Conservation (phyloP, 2,797 vertebrate genomes). For the Valencia hispanica region DNA sequence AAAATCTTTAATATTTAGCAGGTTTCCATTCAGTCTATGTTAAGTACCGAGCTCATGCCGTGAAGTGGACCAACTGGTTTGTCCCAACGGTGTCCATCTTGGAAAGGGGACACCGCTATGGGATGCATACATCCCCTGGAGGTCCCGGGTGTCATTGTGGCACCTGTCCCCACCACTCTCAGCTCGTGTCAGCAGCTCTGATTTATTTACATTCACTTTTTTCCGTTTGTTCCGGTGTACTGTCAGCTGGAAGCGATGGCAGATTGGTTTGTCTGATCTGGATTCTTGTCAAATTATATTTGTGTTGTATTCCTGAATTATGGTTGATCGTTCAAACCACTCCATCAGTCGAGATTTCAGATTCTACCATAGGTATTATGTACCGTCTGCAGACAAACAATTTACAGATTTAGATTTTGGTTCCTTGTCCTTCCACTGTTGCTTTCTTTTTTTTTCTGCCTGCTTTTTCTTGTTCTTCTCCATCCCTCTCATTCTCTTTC, state of each 20-base stretch:
- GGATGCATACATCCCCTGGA: constrained; percentile 75
- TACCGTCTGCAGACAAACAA: constrained; percentile 18
- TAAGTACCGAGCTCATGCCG: not conserved
- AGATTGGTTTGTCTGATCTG: constrained; percentile 5
- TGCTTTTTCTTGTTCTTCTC: not conserved
- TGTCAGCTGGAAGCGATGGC: constrained; percentile 15
- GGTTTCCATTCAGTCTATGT: not conserved
- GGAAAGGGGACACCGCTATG: constrained; percentile 76
- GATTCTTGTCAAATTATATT: not conserved
- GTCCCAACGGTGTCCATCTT: constrained; percentile 61
- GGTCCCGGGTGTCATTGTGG: constrained; percentile 68
- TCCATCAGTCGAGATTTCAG: not conserved
- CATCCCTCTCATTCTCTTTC: constrained; percentile 10
- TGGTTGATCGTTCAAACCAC: not conserved
- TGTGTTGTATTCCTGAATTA: not conserved
- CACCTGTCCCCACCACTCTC: constrained; percentile 79
- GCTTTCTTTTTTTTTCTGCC: not conserved
- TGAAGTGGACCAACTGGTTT: constrained; percentile 64
- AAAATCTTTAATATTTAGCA: not conserved
- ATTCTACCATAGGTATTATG: not conserved
- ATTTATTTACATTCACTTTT: constrained; percentile 75
- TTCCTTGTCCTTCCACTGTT: constrained; percentile 7
- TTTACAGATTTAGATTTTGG: constrained; percentile 32
- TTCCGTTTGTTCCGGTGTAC: constrained; percentile 39
- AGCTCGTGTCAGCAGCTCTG: constrained; percentile 60